Evolutionary conservation across 2,113 vertebrate species (phyloP), one percentile per base, ranked within the genome.

Genomic region (Rhipidura dahli): DNA sequence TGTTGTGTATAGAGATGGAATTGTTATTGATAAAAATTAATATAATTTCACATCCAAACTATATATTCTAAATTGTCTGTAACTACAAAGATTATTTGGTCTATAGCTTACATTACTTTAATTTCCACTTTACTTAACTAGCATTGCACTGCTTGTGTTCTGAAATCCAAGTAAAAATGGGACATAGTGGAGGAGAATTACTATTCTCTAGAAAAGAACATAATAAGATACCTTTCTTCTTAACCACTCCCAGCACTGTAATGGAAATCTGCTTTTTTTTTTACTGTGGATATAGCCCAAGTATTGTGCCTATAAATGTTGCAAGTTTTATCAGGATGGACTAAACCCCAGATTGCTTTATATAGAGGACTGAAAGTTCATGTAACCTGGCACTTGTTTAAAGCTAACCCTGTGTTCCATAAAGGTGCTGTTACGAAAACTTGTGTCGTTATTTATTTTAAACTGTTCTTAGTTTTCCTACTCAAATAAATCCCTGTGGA

Each of bases 341-440:
- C 66, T 93, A 31, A 89, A 83, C 19, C 68, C 78, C 66, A 61
- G 85, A 96, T 77, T 73, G 75, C 53, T 93, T 95, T 81, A 76
- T 77, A 15, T 30, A 82, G 75, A 88, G 53, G 89, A 90, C 94
- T 95, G 83, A 90, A 94, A 96, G 30, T 76, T 94, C 40, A 35
- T 92, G 90, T 95, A 90, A 83, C 57, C 64, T 89, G 93, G 70
- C 91, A 81, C 72, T 90, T 90, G 83, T 90, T 70, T 82, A 35
- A 81, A 88, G 86, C 78, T 90, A 64, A 78, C 72, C 54, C 64
- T 56, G 64, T 92, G 60, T 90, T 87, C 84, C 87, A 92, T 96
- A 95, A 94, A 96, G 72, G 91, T 92, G 94, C 92, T 96, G 66
- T 90, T 96, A 60, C 0, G 1, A 77, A 88, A 76, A 50, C 59